A percentile compares a stretch with the other conserved stretches of the same genome.
Conservation (phyloP, 2,797 vertebrate genomes). For the Sphaeramia orbicularis region DNA sequence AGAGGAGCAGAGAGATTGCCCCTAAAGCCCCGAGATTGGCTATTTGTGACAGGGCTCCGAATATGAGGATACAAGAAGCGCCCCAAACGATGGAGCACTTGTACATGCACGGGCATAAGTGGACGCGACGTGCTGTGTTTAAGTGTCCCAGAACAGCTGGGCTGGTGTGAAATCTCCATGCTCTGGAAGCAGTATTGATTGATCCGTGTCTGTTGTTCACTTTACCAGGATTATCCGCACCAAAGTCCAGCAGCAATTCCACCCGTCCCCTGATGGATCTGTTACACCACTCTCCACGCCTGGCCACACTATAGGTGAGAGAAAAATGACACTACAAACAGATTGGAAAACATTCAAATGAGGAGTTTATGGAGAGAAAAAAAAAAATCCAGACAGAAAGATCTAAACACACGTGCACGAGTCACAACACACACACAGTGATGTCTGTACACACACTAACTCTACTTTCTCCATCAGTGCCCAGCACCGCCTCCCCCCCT, state of each 20-base stretch:
- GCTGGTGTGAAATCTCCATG: slow-evolving; percentile 71
- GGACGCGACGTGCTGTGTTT: slow-evolving; percentile 62
- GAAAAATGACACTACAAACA: slow-evolving; percentile 9
- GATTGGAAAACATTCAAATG: slow-evolving; percentile 37
- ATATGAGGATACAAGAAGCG: slow-evolving; percentile 63
- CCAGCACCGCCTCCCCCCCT: slow-evolving; percentile 95
- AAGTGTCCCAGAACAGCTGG: slow-evolving; percentile 53
- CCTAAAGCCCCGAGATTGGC: slow-evolving; percentile 84
- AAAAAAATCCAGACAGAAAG: slow-evolving; percentile 1
- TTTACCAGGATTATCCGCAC: slow-evolving; percentile 97
- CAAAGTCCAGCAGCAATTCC: slow-evolving; percentile 99
- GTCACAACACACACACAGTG: slow-evolving; percentile 2
- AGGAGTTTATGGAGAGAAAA: slow-evolving; percentile 4
- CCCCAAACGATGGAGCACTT: slow-evolving; percentile 66
- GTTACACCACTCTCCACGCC: slow-evolving; percentile 92
- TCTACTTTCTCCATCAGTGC: slow-evolving; percentile 80
- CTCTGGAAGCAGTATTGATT: slow-evolving; percentile 72
- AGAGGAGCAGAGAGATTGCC: slow-evolving; percentile 77
- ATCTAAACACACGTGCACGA: background rate
- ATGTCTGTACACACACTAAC: slow-evolving; percentile 37
- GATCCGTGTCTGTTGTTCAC: slow-evolving; percentile 78
- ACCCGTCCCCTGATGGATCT: slow-evolving; percentile 95
- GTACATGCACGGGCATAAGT: slow-evolving; percentile 73
- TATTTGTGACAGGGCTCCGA: slow-evolving; percentile 79
- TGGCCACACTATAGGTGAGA: slow-evolving; percentile 98